Conservation (phyloP, 1,140 invertebrate genomes). For the Saccostrea glomerata region DNA sequence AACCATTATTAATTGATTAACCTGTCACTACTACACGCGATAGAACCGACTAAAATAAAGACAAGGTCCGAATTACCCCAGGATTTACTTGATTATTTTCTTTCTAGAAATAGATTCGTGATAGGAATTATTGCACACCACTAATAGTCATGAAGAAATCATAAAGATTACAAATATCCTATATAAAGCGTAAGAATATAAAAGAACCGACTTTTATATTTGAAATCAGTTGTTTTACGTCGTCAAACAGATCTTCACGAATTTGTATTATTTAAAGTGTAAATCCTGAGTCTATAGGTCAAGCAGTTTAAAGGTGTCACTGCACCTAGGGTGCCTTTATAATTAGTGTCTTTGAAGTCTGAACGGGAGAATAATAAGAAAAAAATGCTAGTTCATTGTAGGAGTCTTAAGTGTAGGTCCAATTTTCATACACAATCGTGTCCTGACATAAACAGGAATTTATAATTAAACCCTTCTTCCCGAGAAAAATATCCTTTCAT, state of each 20-base stretch:
- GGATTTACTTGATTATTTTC: not conserved
- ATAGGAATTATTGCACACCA: not conserved
- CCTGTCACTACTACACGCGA: conserved; percentile 19
- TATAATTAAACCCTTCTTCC: not conserved
- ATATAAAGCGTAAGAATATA: not conserved
- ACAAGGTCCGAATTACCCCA: not conserved
- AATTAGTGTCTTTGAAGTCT: not conserved
- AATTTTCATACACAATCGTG: conserved; percentile 12
- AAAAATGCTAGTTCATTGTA: not conserved
- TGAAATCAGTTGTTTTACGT: too few species aligned
- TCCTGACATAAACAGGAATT: conserved; percentile 21
- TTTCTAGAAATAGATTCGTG: not conserved
- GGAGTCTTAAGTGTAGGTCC: not conserved
- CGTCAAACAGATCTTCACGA: too few species aligned
- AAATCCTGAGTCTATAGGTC: too few species aligned
- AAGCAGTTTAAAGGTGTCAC: not conserved
- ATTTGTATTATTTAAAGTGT: too few species aligned
- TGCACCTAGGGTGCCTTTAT: not conserved
- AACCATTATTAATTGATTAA: conserved; percentile 33
- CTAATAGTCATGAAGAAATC: not conserved
- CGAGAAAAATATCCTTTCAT: conserved; percentile 3
- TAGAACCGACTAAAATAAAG: conserved; percentile 22
- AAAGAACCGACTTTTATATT: too few species aligned
- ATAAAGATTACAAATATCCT: not conserved
- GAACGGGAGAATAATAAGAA: not conserved